These are phyloP conservation scores for Platysternon megacephalum DNA, from an alignment of 2,113 vertebrate species.

Conservation along the genomic window DNA sequence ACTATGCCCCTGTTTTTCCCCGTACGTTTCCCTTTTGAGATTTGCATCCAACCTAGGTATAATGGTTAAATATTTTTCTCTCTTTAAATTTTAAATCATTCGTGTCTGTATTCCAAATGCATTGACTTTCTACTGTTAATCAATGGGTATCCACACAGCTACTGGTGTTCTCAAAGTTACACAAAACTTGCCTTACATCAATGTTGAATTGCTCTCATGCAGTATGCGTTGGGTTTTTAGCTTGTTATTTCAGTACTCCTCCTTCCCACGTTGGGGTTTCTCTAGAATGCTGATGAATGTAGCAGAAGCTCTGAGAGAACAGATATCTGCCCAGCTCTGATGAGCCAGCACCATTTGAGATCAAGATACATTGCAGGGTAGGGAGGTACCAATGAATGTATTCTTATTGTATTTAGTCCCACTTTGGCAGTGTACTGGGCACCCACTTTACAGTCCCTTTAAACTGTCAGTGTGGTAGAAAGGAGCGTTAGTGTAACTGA, in stretches of 20 bases:
- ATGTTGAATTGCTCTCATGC: not conserved
- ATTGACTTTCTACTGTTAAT: not conserved
- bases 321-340: not conserved
- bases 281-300: not conserved
- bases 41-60: not conserved
- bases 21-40: fast-evolving
- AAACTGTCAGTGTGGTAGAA: too few species aligned
- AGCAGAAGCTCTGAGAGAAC: not conserved
- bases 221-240: not conserved
- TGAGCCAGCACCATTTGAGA: not conserved
- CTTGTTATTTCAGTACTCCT: not conserved
- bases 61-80: not conserved
- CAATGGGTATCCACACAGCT: not conserved
- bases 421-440: not conserved
- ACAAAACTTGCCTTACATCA: not conserved
- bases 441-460: not conserved
- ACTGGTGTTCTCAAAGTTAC: not conserved
- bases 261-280: not conserved
- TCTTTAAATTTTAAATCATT: conserved; percentile 13
- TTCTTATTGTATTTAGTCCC: not conserved
- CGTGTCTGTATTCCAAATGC: not conserved
- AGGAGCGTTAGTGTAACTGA: not conserved
- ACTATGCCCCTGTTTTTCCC: not conserved
- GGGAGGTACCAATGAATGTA: not conserved
- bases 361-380: not conserved